Evolutionary conservation across 2,797 vertebrate species (phyloP).

Genomic region (Eremophila alpestris): DNA sequence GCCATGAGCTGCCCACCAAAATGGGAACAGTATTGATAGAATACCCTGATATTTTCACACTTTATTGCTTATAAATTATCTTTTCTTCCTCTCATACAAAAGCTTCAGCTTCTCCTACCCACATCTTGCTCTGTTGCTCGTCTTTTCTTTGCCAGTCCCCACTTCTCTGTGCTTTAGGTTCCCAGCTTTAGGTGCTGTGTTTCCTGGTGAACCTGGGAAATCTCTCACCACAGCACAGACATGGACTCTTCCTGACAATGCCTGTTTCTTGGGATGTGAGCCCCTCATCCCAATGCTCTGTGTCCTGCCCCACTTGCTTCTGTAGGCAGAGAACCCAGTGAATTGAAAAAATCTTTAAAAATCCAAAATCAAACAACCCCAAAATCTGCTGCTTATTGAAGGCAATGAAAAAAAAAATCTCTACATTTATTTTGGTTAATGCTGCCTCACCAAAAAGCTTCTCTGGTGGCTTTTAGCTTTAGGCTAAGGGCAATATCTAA

Average conservation of each 20-base stretch:
- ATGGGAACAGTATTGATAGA: background rate
- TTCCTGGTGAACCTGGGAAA: background rate
- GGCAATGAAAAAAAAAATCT: background rate
- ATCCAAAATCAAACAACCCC: fast-evolving
- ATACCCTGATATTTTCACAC: background rate
- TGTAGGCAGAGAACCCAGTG: background rate
- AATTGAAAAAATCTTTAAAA: background rate
- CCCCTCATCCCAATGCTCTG: background rate
- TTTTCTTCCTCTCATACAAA: background rate
- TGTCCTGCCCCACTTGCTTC: background rate
- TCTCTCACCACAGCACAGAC: background rate
- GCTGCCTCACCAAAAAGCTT: background rate
- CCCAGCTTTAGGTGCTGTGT: background rate
- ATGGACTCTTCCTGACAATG: background rate
- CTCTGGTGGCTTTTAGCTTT: background rate
- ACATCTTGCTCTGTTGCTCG: background rate
- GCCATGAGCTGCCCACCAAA: background rate
- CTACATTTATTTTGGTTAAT: background rate
- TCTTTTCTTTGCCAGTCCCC: background rate
- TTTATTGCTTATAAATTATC: background rate
- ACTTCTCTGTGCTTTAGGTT: background rate
- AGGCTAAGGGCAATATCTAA: background rate
- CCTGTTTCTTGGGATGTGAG: background rate
- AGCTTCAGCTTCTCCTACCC: background rate
- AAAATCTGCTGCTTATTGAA: background rate